Evolutionary conservation across 2,113 vertebrate species (phyloP).

Genomic region (Pavo muticus): DNA sequence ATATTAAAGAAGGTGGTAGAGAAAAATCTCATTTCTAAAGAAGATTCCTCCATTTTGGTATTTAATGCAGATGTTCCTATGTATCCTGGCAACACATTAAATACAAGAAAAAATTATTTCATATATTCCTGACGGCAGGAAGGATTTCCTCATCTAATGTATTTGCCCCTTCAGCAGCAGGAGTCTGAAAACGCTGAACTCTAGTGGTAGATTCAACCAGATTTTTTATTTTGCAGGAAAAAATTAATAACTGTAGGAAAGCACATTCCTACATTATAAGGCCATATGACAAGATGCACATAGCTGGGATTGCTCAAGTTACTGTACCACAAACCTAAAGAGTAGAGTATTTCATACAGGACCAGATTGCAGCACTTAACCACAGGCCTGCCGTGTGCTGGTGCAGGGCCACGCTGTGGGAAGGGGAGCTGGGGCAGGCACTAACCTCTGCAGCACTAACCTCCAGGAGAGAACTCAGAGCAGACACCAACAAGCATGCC

Average conservation of each 20-base stretch:
- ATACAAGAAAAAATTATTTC: neutral
- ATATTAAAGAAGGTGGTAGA: neutral
- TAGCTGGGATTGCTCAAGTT: slow-evolving; percentile 58
- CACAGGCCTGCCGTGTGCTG: neutral
- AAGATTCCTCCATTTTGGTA: neutral
- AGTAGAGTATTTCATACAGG: slow-evolving; percentile 44
- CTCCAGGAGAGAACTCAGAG: neutral
- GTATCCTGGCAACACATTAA: neutral
- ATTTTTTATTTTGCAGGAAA: neutral
- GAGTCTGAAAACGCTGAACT: neutral
- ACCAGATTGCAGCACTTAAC: slow-evolving; percentile 62
- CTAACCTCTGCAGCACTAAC: neutral
- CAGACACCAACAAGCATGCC: neutral
- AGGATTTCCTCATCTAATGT: neutral
- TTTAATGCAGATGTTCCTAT: neutral
- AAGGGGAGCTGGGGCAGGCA: neutral
- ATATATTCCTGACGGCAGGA: neutral
- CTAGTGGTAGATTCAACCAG: neutral
- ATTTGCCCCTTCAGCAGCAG: neutral
- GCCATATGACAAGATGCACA: slow-evolving; percentile 30
- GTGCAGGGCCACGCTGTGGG: neutral
- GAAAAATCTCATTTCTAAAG: neutral
- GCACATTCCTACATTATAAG: neutral
- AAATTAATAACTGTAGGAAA: slow-evolving; percentile 25
- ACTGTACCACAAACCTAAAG: slow-evolving; percentile 44